phyloP scores from a whole-genome alignment of 30 jellyfish, hydroid and myxozoan genomes.

The Turritopsis dohrnii region DNA sequence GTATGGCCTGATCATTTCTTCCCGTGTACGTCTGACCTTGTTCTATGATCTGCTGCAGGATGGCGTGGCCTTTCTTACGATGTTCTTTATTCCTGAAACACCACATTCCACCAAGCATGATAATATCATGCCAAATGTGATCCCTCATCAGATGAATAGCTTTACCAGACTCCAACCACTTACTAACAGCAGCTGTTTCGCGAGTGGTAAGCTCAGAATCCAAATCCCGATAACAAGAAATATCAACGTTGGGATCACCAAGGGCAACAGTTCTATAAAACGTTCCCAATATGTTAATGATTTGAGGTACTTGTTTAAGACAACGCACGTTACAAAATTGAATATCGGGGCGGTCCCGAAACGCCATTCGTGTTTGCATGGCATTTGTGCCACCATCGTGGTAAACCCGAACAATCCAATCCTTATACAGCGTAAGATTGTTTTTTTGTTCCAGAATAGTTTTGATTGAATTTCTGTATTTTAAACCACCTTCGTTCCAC shows the following conservation, averaged over 20 bases:
- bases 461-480: not conserved
- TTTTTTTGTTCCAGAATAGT: not conserved
- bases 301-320: not conserved
- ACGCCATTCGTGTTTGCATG: not conserved
- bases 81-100: not conserved
- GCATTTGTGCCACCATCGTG: not conserved
- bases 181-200: constrained; percentile 5
- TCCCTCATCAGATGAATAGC: constrained; percentile 10
- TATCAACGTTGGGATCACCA: not conserved
- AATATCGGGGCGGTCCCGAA: not conserved
- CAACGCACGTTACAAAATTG: not conserved
- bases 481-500: not conserved
- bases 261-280: not conserved
- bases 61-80: not conserved
- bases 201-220: constrained; percentile 7
- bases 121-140: not conserved
- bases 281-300: not conserved
- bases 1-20: not conserved
- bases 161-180: not conserved
- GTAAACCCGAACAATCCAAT: not conserved
- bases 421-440: not conserved
- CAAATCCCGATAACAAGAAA: constrained; percentile 3
- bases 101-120: constrained; percentile 19
- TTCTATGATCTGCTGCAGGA: not conserved
- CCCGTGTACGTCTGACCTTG: not conserved